Base-by-base conservation (phyloP, 2,888 invertebrate genomes). In the Cybosia mesomella region DNA sequence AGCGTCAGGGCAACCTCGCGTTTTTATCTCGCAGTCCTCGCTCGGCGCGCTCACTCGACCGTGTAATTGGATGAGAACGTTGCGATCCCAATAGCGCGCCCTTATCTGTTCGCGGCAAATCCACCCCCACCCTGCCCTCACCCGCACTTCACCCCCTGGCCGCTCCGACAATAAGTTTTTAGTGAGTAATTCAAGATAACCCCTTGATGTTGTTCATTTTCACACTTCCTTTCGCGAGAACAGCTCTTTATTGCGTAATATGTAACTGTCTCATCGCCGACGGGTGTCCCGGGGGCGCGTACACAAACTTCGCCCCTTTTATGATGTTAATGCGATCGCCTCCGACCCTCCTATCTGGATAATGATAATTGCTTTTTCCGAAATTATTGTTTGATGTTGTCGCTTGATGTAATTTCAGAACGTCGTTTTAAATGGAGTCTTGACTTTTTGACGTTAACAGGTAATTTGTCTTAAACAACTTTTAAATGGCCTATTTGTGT, bases 151-250 rank as follows among this genome's bases (percentile, higher is more conserved):
- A 39, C 54, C 70, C 88, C 87, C 82, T 81, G 83, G 78, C 84
- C 83, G 85, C 89, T 86, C 87, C 85, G 80, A 89, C 94, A 93
- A 94, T 95, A 94, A 94, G 93, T 94, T 95, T 94, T 94, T 94
- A 94, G 94, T 94, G 94, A 94, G 94, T 94, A 94, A 94, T 95
- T 94, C 92, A 93, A 94, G 94, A 95, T 95, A 95, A 94, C 94
- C 95, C 94, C 94, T 94, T 94, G 92, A 94, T 94, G 94, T 94
- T 94, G 94, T 93, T 95, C 94, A 95, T 94, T 95, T 95, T 95
- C 94, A 95, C 95, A 95, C 94, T 94, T 95, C 94, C 95, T 94
- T 94, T 92, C 92, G 93, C 95, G 95, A 95, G 94, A 94, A 95
- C 95, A 94, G 95, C 92, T 94, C 93, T 94, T 94, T 94, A 95